phyloP scores from a whole-genome alignment of 2,113 vertebrate species.

The Pogona vitticeps region DNA sequence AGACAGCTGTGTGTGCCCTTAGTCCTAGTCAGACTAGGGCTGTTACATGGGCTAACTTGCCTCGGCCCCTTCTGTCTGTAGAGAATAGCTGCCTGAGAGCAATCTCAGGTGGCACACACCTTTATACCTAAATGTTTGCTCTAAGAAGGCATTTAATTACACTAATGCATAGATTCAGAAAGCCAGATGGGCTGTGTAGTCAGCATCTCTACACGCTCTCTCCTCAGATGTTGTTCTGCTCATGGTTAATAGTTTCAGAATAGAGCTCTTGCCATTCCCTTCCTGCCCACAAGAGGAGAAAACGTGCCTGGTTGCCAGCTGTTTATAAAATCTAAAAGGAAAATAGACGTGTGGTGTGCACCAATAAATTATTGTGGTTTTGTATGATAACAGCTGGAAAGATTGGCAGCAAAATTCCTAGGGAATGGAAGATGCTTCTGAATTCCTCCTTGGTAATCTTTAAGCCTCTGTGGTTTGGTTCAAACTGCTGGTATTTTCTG shows the following conservation, averaged over 20 bases:
- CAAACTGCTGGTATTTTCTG: constrained; percentile 22
- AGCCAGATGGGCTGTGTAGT: too few species aligned
- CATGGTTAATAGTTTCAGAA: background rate
- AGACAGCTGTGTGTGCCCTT: background rate
- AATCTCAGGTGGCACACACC: too few species aligned
- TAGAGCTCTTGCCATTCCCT: background rate
- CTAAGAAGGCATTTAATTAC: too few species aligned
- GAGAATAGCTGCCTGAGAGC: too few species aligned
- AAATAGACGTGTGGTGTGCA: constrained; percentile 45
- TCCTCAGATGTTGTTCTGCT: too few species aligned
- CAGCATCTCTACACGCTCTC: background rate
- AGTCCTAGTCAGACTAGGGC: background rate
- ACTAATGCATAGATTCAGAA: too few species aligned
- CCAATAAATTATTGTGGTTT: constrained; percentile 51
- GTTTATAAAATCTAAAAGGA: constrained; percentile 49
- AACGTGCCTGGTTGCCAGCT: constrained; percentile 56
- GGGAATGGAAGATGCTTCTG: constrained; percentile 32
- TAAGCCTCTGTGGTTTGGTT: constrained; percentile 51
- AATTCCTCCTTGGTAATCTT: constrained; percentile 51
- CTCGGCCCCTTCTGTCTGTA: too few species aligned
- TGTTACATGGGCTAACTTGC: too few species aligned
- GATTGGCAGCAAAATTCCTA: constrained; percentile 52
- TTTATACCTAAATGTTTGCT: too few species aligned
- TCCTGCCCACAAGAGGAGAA: constrained; percentile 38
- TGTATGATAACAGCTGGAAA: constrained; percentile 21